These are phyloP conservation scores for Gymnoscopelus microlampas DNA, from an alignment of 2,797 vertebrate species.

Conservation along the genomic window DNA sequence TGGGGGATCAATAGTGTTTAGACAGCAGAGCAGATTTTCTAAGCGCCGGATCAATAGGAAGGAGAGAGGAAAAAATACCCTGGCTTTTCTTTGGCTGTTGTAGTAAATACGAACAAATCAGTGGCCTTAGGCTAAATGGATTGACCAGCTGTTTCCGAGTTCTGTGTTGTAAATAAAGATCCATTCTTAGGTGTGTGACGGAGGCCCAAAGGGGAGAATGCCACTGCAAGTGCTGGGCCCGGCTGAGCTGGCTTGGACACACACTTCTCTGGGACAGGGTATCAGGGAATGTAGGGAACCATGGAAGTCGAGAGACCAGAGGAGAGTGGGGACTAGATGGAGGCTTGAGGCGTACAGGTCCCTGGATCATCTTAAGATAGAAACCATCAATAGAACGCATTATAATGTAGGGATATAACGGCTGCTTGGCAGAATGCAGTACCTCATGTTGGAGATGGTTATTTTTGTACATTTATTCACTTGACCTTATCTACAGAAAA, in stretches of 20 bases:
- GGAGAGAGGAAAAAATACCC: conserved; percentile 86
- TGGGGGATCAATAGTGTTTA: conserved; percentile 94
- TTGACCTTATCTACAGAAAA: conserved; percentile 16
- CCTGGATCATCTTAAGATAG: conserved; percentile 11
- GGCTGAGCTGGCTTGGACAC: conserved; percentile 48
- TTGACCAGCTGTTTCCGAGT: conserved; percentile 89
- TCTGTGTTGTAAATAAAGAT: conserved; percentile 87
- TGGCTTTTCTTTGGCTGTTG: conserved; percentile 87
- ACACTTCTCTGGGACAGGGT: conserved; percentile 50
- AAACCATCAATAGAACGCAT: neutral
- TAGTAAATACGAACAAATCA: conserved; percentile 90
- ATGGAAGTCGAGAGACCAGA: conserved; percentile 17
- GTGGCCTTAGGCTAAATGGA: conserved; percentile 93
- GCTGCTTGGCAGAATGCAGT: neutral
- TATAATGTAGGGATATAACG: neutral
- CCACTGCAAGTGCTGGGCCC: conserved; percentile 57
- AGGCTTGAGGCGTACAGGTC: neutral
- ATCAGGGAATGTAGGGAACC: conserved; percentile 27
- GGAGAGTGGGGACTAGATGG: neutral
- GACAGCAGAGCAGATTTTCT: conserved; percentile 93
- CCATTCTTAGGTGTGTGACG: conserved; percentile 81
- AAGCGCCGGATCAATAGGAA: conserved; percentile 92
- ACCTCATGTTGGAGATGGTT: conserved; percentile 5
- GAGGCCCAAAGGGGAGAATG: conserved; percentile 70
- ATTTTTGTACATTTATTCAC: conserved; percentile 9